A percentile compares a stretch with the other conserved stretches of the same genome.
Evolutionary conservation across 1,140 invertebrate genomes (phyloP).

Genomic region (Drosophila sucinea): DNA sequence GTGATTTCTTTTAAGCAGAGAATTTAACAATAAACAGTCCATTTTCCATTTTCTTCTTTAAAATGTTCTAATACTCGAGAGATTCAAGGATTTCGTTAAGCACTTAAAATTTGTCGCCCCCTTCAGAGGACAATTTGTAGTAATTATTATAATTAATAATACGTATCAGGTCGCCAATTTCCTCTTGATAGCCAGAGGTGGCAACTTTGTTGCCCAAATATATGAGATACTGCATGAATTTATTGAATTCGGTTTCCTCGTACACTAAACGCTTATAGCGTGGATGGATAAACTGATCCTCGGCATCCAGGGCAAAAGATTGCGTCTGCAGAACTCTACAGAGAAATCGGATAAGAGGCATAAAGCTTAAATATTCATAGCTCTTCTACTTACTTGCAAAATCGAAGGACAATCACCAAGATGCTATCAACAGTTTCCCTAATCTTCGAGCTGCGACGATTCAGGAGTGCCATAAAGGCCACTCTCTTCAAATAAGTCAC

Average conservation of each 20-base stretch:
- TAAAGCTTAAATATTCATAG: too few relatives aligned
- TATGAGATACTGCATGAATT: constrained; percentile 75
- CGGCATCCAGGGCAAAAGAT: constrained; percentile 51
- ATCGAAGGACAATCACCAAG: constrained; percentile 88
- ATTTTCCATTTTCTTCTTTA: not conserved
- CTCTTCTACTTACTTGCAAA: constrained; percentile 84
- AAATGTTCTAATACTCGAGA: not conserved
- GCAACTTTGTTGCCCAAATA: constrained; percentile 79
- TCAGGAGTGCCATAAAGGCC: constrained; percentile 88
- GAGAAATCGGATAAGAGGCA: not conserved
- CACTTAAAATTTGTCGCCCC: not conserved
- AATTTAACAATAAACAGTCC: not conserved
- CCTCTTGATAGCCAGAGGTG: constrained; percentile 74
- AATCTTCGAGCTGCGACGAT: constrained; percentile 87
- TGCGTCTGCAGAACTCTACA: constrained; percentile 67
- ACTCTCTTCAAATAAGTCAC: constrained; percentile 89
- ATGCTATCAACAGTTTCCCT: constrained; percentile 87
- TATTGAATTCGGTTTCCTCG: constrained; percentile 77
- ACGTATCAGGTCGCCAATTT: constrained; percentile 76
- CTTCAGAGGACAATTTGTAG: constrained; percentile 52
- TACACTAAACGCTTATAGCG: constrained; percentile 66
- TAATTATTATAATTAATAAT: constrained; percentile 80
- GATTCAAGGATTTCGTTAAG: not conserved
- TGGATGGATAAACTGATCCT: constrained; percentile 64
- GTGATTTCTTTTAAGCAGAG: not conserved